Base-by-base conservation (phyloP, 2,888 invertebrate genomes). In the Protula sp. region DNA sequence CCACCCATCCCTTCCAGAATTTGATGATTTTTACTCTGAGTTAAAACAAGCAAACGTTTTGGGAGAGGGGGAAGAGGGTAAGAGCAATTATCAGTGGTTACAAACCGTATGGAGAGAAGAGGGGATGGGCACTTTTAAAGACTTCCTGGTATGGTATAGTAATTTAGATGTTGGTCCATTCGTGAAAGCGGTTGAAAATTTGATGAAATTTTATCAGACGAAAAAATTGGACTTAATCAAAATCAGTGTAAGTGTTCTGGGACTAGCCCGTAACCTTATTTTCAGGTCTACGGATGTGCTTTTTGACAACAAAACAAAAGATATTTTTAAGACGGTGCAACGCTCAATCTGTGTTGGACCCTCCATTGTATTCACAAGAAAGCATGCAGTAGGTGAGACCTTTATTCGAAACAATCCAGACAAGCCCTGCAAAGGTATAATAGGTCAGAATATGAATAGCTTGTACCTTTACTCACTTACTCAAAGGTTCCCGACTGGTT, bases 61-160 rank as follows among this genome's bases (percentile, higher is more conserved):
- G 19, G 38, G 19, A 38, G 9, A 38, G 38, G 38, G 19, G 9
- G 9, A 14, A 14, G 19, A 14, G 9, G 38, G 38, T 19, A 14
- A 14, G 9, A 9, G 19, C 9, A 38, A 38, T 19, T 38, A 38
- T 38, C 9, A 14, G 38, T 14, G 19, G 9, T 19, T 38, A 14
- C 5, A 38, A 38, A 38, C 5, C 5, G 9, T 69, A 2, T 69
- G 69, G 68, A 47, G 47, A 5, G 50, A 65, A 26, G 31, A 58
- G 19, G 19, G 55, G 2, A 68, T 68, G 67, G 54, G 24, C 0
- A 64, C 61, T 1, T 62, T 68, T 48, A 22, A 50, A 22, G 68
- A 70, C 38, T 70, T 68, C 54, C 60, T 70, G 1, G 55, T 54
- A 2, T 70, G 67, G 63, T 68, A 69, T 38, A 69, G 66, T 53